Evolutionary conservation across 2,113 vertebrate genomes (phyloP).

Genomic region (Tetraodon nigroviridis): DNA sequence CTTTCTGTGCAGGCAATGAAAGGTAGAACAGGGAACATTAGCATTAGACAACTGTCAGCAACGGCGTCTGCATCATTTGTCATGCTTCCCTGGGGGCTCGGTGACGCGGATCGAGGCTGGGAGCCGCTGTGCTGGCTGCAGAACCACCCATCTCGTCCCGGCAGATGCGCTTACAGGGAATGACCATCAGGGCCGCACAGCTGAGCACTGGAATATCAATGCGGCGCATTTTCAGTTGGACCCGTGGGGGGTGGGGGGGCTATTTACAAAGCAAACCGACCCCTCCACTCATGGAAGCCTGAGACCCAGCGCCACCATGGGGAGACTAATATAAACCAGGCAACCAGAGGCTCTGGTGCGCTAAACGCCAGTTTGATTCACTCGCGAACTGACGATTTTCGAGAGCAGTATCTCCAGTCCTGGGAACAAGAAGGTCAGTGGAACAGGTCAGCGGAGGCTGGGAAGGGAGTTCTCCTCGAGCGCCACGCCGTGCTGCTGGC

Average conservation of each 20-base stretch:
- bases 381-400: constrained; percentile 32
- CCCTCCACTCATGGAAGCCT: constrained; percentile 38
- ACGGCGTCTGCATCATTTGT: constrained; percentile 63
- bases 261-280: constrained; percentile 55
- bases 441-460: constrained; percentile 13
- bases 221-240: constrained; percentile 49
- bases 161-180: constrained; percentile 51
- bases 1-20: constrained; percentile 26
- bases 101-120: constrained; percentile 52
- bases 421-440: constrained; percentile 51
- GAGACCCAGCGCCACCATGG: constrained; percentile 29
- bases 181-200: constrained; percentile 63
- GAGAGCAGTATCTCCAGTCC: constrained; percentile 34
- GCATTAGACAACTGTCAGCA: constrained; percentile 69
- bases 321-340: constrained; percentile 46
- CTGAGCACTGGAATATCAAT: constrained; percentile 73
- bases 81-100: constrained; percentile 65
- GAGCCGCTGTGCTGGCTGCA: constrained; percentile 34
- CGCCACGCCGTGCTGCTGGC: constrained; percentile 17
- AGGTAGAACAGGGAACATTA: constrained; percentile 27
- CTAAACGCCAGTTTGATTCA: constrained; percentile 45
- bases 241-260: constrained; percentile 60
- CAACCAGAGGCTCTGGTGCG: constrained; percentile 22
- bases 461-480: constrained; percentile 65
- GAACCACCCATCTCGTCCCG: constrained; percentile 58